Base-by-base conservation (phyloP, 2,888 invertebrate species). In the Aspidapion aeneum region DNA sequence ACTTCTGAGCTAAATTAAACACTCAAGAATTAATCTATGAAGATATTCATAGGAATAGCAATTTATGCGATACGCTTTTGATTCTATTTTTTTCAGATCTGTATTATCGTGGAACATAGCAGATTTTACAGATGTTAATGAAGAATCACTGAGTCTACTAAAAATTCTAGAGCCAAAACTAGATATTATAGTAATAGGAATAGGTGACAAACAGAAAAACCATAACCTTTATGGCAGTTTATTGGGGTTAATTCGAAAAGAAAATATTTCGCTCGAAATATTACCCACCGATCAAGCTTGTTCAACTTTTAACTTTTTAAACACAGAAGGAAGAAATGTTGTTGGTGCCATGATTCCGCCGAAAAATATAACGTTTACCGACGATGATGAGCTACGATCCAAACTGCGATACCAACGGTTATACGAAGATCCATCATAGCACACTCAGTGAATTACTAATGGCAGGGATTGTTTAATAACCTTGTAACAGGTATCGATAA, bases 281-380 rank as follows among this genome's bases (percentile, higher is more conserved):
- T 80, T 95, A 56, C 84, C 90, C 0, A 91, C 94, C 0, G 89
- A 93, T 69, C 88, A 90, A 74, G 98, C 98, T 0, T 90, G 93
- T 72, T 82, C 94, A 1, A 93, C 93, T 0, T 98, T 93, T 79
- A 98, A 98, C 82, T 98, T 95, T 76, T 82, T 97, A 51, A 92
- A 90, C 77, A 85, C 90, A 0, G 98, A 98, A 78, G 86, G 87
- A 57, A 82, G 90, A 64, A 85, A 83, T 71, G 86, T 89, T 49
- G 90, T 85, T 0, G 90, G 84, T 1, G 90, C 87, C 1, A 72
- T 92, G 49, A 85, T 92, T 67, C 91, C 91, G 0, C 91, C 90
- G 0, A 68, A 81, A 48, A 79, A 78, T 35, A 70, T 87, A 1
- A 67, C 77, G 0, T 77, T 83, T 58, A 83, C 81, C 62, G 87